Conservation (phyloP, 2,113 vertebrate species). For the Australoheros scitulus region DNA sequence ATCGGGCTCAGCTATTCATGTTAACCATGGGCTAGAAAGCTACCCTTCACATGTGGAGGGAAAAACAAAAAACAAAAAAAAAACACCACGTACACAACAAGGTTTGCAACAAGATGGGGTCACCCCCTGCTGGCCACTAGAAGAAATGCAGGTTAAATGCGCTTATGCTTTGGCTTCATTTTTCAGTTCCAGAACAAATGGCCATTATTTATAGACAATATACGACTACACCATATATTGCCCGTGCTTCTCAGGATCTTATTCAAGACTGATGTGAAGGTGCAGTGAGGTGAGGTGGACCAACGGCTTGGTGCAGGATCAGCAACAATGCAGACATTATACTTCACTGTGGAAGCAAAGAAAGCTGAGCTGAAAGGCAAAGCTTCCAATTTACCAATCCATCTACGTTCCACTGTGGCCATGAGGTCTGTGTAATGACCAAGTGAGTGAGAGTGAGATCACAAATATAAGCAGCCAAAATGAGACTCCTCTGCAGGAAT, state of each 20-base stretch:
- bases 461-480: neutral
- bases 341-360: fast-evolving
- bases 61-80: too few species aligned
- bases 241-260: neutral
- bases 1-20: too few species aligned
- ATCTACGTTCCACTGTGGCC: fast-evolving
- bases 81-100: too few species aligned
- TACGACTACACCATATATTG: neutral
- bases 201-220: neutral
- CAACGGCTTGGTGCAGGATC: neutral
- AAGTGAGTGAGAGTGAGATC: neutral
- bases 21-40: too few species aligned
- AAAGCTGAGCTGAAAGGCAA: neutral
- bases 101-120: too few species aligned
- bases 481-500: neutral
- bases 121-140: too few species aligned
- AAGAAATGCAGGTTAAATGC: neutral
- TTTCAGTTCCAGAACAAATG: neutral
- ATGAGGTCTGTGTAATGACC: neutral
- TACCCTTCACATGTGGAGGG: too few species aligned
- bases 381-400: neutral
- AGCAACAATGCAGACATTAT: neutral
- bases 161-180: neutral
- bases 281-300: neutral
- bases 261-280: neutral